Conservation (phyloP, 2,797 vertebrate species). For the Hoplostethus atlanticus region DNA sequence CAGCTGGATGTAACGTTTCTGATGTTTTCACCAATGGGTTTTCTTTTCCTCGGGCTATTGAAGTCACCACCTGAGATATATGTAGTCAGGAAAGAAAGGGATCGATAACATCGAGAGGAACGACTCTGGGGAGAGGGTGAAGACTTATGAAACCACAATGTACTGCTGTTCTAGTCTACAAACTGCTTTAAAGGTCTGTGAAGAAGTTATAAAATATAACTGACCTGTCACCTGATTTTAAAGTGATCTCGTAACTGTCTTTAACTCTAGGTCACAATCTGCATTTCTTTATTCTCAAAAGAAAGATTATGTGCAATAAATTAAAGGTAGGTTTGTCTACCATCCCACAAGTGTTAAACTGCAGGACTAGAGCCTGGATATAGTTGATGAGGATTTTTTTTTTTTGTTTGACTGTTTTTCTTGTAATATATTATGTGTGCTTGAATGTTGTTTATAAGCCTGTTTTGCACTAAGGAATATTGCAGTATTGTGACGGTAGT, state of each 20-base stretch:
- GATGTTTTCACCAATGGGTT: neutral
- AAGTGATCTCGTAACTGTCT: neutral
- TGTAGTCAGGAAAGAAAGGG: neutral
- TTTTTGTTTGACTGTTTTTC: neutral
- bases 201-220: neutral
- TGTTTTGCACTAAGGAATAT: slow-evolving; percentile 50
- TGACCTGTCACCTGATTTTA: neutral
- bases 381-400: neutral
- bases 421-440: slow-evolving; percentile 2
- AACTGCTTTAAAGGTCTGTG: slow-evolving; percentile 22
- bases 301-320: slow-evolving; percentile 64
- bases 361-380: slow-evolving; percentile 5
- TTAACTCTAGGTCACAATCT: neutral
- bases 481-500: slow-evolving; percentile 23
- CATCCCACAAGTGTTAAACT: slow-evolving; percentile 19
- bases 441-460: slow-evolving; percentile 33
- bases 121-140: neutral
- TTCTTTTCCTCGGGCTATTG: neutral
- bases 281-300: neutral
- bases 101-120: neutral
- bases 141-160: neutral
- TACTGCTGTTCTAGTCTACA: slow-evolving; percentile 14
- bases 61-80: neutral
- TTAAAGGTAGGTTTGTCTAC: slow-evolving; percentile 7
- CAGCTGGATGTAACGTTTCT: slow-evolving; percentile 82